Base-by-base conservation (phyloP, 2,113 vertebrate genomes). In the Hypocryptadius cinnamomeus region DNA sequence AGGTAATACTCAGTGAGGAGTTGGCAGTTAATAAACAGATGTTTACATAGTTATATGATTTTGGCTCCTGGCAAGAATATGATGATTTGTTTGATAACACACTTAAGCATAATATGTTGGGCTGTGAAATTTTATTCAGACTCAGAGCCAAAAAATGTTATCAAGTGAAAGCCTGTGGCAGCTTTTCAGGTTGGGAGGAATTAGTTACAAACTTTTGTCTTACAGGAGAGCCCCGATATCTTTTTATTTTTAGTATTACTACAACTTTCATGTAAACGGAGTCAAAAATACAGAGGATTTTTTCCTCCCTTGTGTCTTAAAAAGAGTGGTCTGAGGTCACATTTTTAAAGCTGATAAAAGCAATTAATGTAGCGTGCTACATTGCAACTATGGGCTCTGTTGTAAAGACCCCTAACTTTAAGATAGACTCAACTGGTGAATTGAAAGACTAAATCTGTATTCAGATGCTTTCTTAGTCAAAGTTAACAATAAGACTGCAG, bases 1-100 rank as follows among this genome's bases (percentile, higher is more conserved):
- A 89, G 54, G 64, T 61, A 82, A 77, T 23, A 40, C 28, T 74
- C 39, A 30, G 33, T n/a, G 82, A 84, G 30, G 74, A 89, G 35
- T 54, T 92, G 60, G 63, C 66, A 81, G 77, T 78, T 76, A 78
- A 65, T 81, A 94, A 89, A 83, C 87, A 96, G 92, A 87, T 92
- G 79, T 80, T 96, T 94, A 79, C 2, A 1, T 37, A 77, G 33
- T 47, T 87, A 27, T 11, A 64, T 11, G 14, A 85, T 80, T 87
- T 88, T 51, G 33, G 74, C 71, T 88, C 11, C 59, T 83, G 93
- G 59, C 79, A 91, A 85, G 64, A 87, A 44, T 50, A 77, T 59
- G 74, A 56, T 91, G 8, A 66, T 56, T 87, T 89, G 23, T 79
- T 84, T 79, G 70, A 92, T 94, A 82, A 82, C 74, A 76, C 39